Evolutionary conservation across 2,113 vertebrate genomes (phyloP).

Genomic region (Takifugu bimaculatus): DNA sequence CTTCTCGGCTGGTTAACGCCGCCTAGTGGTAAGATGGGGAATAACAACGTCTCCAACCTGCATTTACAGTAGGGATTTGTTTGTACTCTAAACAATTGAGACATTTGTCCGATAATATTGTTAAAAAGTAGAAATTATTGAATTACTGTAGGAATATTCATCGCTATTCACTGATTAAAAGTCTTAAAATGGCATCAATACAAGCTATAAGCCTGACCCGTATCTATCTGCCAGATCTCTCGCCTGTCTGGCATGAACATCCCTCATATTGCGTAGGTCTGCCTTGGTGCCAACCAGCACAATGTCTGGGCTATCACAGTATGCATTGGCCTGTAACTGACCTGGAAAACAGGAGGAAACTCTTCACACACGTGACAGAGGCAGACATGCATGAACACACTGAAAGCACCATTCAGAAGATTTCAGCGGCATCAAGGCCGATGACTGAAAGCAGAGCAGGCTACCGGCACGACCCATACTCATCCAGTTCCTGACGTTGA

Average conservation of each 20-base stretch:
- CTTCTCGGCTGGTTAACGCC: conserved; percentile 15
- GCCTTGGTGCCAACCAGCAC: conserved; percentile 94
- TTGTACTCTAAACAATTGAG: no score
- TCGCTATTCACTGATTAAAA: not conserved
- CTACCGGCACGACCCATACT: conserved; percentile 78
- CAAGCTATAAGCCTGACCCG: conserved; percentile 72
- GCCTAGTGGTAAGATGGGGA: conserved; percentile 13
- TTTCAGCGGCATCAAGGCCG: not conserved
- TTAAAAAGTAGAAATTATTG: no score
- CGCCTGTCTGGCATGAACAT: conserved; percentile 84
- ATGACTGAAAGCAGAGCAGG: conserved; percentile 7
- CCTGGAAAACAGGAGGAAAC: conserved; percentile 57
- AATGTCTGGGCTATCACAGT: conserved; percentile 93
- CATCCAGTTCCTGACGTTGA: conserved; percentile 97
- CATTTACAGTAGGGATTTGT: no score
- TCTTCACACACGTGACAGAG: conserved; percentile 4
- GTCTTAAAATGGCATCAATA: not conserved
- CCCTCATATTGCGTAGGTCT: conserved; percentile 82
- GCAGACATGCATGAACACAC: not conserved
- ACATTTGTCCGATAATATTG: no score
- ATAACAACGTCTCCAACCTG: not conserved
- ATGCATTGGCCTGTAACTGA: conserved; percentile 94
- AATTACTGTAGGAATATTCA: no score
- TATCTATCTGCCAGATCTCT: conserved; percentile 91
- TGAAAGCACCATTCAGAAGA: conserved; percentile 1